phyloP scores from a whole-genome alignment of 53 echinoderm and acorn worm species.

The Temnopleurus reevesii region DNA sequence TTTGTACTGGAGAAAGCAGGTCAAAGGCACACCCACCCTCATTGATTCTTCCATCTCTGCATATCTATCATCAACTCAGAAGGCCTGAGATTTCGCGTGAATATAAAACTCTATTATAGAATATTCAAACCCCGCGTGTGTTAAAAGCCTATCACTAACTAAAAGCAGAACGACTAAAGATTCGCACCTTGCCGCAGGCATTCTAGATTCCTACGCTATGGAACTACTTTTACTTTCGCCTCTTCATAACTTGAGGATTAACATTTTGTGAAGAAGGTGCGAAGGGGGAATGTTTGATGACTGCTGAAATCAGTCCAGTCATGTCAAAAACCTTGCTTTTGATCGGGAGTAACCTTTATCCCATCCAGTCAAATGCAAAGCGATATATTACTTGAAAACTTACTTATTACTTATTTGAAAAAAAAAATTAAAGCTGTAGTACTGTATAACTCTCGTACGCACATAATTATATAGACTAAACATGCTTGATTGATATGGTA shows the following conservation, averaged over 20 bases:
- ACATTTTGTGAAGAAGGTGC: conserved; percentile 47
- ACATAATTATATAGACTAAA: no score
- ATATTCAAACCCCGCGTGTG: conserved; percentile 33
- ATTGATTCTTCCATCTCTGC: conserved; percentile 9
- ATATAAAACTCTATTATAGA: conserved; percentile 60
- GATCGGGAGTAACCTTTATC: conserved; percentile 40
- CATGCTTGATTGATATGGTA: no score
- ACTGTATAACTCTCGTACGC: no score
- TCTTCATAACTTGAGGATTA: conserved; percentile 33
- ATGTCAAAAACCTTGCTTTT: not conserved
- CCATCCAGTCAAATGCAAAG: no score
- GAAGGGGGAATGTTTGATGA: conserved; percentile 43
- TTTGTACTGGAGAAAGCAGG: conserved; percentile 35
- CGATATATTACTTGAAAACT: no score
- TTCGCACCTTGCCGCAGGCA: conserved; percentile 45
- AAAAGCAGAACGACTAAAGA: conserved; percentile 58
- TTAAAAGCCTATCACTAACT: conserved; percentile 52
- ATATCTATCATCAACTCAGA: conserved; percentile 32
- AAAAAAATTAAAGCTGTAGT: no score
- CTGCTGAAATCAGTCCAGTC: conserved; percentile 43
- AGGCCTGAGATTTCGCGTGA: conserved; percentile 52
- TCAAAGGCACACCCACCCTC: conserved; percentile 45
- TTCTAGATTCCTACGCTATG: conserved; percentile 45
- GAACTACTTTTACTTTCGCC: conserved; percentile 49
- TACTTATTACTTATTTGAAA: no score